Percentiles rank a stretch among this genome's conserved stretches.
These are phyloP conservation scores for Lithophane semibrunnea DNA, from an alignment of 2,888 invertebrate species.

Conservation along the genomic window DNA sequence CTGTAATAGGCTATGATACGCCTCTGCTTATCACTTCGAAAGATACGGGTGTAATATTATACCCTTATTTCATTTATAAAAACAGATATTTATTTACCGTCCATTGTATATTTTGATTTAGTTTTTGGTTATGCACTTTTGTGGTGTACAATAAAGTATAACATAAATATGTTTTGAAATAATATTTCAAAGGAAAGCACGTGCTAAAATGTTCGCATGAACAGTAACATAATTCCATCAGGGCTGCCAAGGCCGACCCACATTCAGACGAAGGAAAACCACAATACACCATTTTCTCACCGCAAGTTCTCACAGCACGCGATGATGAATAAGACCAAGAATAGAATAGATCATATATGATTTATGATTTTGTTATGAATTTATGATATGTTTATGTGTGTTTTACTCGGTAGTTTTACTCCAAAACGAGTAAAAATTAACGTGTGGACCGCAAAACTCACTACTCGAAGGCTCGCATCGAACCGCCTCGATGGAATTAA, in stretches of 20 bases:
- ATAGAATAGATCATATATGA: background rate
- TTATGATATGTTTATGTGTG: background rate
- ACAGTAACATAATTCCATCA: constrained; percentile 13
- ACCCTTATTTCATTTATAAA: background rate
- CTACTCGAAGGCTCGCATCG: too few species aligned
- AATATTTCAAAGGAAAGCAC: background rate
- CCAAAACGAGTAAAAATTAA: too few species aligned
- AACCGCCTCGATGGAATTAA: too few species aligned
- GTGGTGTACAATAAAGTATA: too few species aligned
- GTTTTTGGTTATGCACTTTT: too few species aligned
- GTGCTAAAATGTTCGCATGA: background rate
- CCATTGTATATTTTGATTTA: too few species aligned
- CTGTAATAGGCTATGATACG: too few species aligned
- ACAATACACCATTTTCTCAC: constrained; percentile 22
- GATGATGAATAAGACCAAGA: background rate
- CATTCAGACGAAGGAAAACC: constrained; percentile 27
- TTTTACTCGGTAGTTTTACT: too few species aligned
- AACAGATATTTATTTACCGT: too few species aligned
- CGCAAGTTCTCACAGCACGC: constrained; percentile 10
- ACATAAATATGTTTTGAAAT: background rate
- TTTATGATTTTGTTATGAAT: background rate
- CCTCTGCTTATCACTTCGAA: background rate
- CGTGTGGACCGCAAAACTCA: too few species aligned
- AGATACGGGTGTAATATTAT: background rate
- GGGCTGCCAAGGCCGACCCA: constrained; percentile 1